Evolutionary conservation across 2,888 invertebrate genomes (phyloP).

Genomic region (Frankliniella intonsa): DNA sequence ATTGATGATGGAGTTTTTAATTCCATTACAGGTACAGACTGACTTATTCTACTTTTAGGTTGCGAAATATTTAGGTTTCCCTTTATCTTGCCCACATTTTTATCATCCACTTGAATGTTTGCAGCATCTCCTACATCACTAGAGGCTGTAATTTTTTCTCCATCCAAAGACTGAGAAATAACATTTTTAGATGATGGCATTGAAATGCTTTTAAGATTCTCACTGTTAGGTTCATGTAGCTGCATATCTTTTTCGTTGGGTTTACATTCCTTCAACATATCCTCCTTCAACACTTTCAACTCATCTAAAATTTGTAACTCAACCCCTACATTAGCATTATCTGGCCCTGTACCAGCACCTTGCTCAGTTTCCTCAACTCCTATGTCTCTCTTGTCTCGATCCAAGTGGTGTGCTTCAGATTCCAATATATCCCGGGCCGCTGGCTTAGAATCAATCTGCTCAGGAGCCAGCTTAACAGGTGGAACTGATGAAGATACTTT

Average conservation of each 20-base stretch:
- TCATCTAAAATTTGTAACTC: too few relatives aligned
- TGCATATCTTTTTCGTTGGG: not conserved
- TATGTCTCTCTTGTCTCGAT: not conserved
- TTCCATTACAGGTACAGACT: not conserved
- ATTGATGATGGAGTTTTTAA: conserved; percentile 16
- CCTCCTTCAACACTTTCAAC: too few relatives aligned
- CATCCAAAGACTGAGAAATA: not conserved
- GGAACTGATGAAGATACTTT: conserved; percentile 2
- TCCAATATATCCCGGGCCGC: not conserved
- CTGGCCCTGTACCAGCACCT: not conserved
- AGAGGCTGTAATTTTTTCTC: too few relatives aligned
- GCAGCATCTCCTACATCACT: not conserved
- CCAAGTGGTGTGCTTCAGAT: not conserved
- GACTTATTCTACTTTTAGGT: too few relatives aligned
- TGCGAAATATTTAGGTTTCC: too few relatives aligned
- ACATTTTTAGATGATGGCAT: not conserved
- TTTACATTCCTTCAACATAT: not conserved
- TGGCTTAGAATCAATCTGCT: conserved; percentile 6
- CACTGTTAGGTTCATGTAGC: not conserved
- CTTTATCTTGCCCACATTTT: not conserved
- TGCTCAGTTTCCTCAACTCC: not conserved
- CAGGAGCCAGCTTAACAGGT: not conserved
- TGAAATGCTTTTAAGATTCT: not conserved
- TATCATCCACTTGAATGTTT: not conserved
- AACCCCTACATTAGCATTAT: too few relatives aligned